Evolutionary conservation across 2,113 vertebrate genomes (phyloP).

Genomic region (Steatornis caripensis): DNA sequence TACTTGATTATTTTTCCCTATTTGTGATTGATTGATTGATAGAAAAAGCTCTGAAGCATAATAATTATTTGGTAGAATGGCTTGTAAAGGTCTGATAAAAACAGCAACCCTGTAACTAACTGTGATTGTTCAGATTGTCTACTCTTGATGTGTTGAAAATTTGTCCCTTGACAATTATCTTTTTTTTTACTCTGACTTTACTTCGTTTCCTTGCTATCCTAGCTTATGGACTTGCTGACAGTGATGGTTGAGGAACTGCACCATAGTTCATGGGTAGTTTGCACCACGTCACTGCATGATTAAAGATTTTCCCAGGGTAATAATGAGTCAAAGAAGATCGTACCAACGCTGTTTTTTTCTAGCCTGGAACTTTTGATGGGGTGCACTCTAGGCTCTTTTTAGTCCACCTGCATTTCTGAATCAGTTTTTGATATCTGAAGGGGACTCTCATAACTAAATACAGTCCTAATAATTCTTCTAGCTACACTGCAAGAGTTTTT

Average conservation of each 20-base stretch:
- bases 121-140: not conserved
- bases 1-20: not conserved
- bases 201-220: not conserved
- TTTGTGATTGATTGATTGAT: not conserved
- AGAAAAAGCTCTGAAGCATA: not conserved
- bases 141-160: not conserved
- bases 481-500: not conserved
- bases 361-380: not conserved
- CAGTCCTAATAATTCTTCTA: not conserved
- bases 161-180: not conserved
- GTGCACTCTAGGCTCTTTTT: not conserved
- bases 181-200: not conserved
- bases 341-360: not conserved
- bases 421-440: not conserved
- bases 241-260: not conserved
- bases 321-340: not conserved
- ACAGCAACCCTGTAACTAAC: not conserved
- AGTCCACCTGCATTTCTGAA: not conserved
- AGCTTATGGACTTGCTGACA: not conserved
- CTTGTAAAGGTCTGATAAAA: conserved; percentile 17
- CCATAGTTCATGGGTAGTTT: not conserved
- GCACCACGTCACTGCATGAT: not conserved
- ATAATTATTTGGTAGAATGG: not conserved
- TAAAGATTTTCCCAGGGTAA: not conserved
- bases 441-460: not conserved